phyloP scores from a whole-genome alignment of 2,888 invertebrate species.

The Serrognathus titanus region DNA sequence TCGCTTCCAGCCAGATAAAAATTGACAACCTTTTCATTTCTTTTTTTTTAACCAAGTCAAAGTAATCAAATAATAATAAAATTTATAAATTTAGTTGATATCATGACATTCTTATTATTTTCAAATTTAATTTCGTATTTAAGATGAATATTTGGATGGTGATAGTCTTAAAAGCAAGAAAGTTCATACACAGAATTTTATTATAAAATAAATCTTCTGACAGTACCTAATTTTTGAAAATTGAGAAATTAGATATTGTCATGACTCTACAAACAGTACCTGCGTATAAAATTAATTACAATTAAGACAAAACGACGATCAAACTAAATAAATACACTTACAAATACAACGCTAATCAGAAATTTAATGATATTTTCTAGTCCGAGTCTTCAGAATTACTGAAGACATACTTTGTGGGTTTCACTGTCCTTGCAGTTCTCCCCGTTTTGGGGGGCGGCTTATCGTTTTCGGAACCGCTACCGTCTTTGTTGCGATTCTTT shows the following conservation, averaged over 20 bases:
- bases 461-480: constrained; percentile 18
- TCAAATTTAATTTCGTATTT: too few species aligned
- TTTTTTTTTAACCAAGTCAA: too few species aligned
- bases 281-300: too few species aligned
- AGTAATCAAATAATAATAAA: too few species aligned
- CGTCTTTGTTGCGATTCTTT: constrained; percentile 34
- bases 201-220: constrained; percentile 12
- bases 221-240: neutral
- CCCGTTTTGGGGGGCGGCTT: constrained; percentile 27
- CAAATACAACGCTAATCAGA: neutral
- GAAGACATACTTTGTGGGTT: constrained; percentile 46
- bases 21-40: too few species aligned
- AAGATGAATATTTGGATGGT: too few species aligned
- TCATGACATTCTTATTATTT: too few species aligned
- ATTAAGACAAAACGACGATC: too few species aligned
- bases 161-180: neutral
- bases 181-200: constrained; percentile 10
- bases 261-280: too few species aligned
- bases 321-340: neutral
- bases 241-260: too few species aligned
- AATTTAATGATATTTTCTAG: constrained; percentile 21
- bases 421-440: constrained; percentile 35
- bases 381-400: constrained; percentile 47
- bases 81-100: too few species aligned
- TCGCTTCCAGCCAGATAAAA: too few species aligned